Percentiles rank a stretch among this genome's conserved stretches.
Evolutionary conservation across 2,888 invertebrate species (phyloP).

Genomic region (Dendrolimus houi): DNA sequence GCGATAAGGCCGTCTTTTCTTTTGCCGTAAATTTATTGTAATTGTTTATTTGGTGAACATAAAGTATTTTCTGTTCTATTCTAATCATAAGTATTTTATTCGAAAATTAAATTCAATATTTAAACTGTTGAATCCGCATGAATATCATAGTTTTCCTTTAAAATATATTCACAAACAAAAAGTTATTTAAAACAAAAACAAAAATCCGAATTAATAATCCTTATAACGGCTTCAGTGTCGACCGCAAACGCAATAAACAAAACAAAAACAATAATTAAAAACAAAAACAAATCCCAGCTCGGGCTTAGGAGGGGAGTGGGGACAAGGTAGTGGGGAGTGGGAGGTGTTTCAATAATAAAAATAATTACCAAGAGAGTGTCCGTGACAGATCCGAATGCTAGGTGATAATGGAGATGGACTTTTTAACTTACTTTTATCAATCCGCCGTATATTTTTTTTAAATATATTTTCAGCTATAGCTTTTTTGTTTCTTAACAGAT

Average conservation of each 20-base stretch:
- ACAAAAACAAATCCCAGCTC: constrained; percentile 1
- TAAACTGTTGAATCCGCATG: too few relatives aligned
- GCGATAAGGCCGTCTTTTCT: too few relatives aligned
- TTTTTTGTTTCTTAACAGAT: too few relatives aligned
- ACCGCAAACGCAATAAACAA: neutral
- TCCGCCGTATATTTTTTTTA: too few relatives aligned
- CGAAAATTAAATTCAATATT: too few relatives aligned
- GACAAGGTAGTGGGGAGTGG: constrained; percentile 2
- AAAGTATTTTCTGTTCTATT: too few relatives aligned
- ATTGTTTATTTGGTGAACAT: too few relatives aligned
- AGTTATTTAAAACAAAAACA: constrained; percentile 8
- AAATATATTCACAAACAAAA: too few relatives aligned
- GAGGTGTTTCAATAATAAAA: constrained; percentile 16
- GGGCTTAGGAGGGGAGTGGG: neutral
- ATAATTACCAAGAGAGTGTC: constrained; percentile 15
- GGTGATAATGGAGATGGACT: neutral
- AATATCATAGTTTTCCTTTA: too few relatives aligned
- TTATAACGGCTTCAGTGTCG: neutral
- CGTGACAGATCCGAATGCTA: constrained; percentile 7
- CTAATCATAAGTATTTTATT: too few relatives aligned
- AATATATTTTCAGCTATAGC: too few relatives aligned
- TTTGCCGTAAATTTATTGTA: too few relatives aligned
- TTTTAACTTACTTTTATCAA: neutral
- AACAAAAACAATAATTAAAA: constrained; percentile 3
- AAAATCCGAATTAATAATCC: neutral